These are phyloP conservation scores for Pammene fasciana DNA, from an alignment of 2,888 invertebrate species.

Conservation along the genomic window DNA sequence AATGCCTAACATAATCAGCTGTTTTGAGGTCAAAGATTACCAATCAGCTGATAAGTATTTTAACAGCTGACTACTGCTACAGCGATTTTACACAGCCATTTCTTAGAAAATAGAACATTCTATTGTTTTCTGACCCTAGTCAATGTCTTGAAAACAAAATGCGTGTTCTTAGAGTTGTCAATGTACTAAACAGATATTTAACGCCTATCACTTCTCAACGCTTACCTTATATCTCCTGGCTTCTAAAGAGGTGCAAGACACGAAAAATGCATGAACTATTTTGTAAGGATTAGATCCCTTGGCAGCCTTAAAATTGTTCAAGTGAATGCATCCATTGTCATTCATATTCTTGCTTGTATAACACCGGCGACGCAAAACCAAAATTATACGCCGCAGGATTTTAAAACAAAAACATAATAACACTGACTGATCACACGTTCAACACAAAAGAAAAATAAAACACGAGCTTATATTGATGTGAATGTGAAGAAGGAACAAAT, in stretches of 20 bases:
- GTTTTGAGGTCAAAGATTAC: constrained; percentile 73
- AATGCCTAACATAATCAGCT: constrained; percentile 60
- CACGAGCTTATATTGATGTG: constrained; percentile 30
- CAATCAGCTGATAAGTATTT: constrained; percentile 73
- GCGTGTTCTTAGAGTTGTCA: constrained; percentile 22
- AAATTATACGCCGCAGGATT: constrained; percentile 44
- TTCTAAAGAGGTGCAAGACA: constrained; percentile 90
- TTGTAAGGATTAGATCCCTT: constrained; percentile 89
- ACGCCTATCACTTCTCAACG: constrained; percentile 25
- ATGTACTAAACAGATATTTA: constrained; percentile 21
- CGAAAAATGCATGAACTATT: constrained; percentile 94
- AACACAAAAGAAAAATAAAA: constrained; percentile 29
- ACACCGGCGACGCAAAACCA: constrained; percentile 53
- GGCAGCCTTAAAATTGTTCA: constrained; percentile 90
- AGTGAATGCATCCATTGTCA: constrained; percentile 90
- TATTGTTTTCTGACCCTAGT: constrained; percentile 3
- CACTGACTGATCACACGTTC: constrained; percentile 37
- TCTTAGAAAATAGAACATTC: not conserved
- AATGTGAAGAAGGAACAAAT: constrained; percentile 27
- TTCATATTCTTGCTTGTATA: constrained; percentile 79
- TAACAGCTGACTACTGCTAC: constrained; percentile 46
- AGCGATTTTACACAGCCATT: not conserved
- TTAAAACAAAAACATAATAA: constrained; percentile 49
- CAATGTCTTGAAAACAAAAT: constrained; percentile 17
- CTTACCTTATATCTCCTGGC: constrained; percentile 92